Percentiles rank a stretch among this genome's conserved stretches.
Evolutionary conservation across 1,140 invertebrate genomes (phyloP).

Genomic region (Anoplolepis gracilipes): DNA sequence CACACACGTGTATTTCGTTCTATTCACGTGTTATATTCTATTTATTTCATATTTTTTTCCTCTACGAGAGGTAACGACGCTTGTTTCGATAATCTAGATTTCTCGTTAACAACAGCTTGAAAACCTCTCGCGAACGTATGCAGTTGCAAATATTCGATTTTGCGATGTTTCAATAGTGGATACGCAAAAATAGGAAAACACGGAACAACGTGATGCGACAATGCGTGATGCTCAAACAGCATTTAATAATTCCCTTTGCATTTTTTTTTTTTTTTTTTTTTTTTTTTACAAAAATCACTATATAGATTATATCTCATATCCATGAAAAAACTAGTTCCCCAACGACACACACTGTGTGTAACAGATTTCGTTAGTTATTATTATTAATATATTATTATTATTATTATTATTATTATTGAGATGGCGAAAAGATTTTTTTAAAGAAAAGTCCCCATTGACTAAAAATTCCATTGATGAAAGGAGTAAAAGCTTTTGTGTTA

Average conservation of each 20-base stretch:
- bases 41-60: conserved; percentile 43
- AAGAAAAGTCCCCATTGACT: neutral
- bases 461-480: too few species aligned
- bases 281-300: conserved; percentile 26
- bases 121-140: conserved; percentile 41
- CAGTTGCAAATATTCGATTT: conserved; percentile 56
- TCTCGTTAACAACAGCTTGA: conserved; percentile 32
- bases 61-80: conserved; percentile 30
- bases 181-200: conserved; percentile 38
- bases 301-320: neutral
- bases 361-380: neutral
- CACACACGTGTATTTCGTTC: neutral
- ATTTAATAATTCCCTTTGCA: conserved; percentile 9
- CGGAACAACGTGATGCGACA: conserved; percentile 6
- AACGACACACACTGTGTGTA: neutral
- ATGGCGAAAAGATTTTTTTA: neutral
- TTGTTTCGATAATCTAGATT: conserved; percentile 42
- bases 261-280: conserved; percentile 4
- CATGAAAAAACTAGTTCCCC: neutral
- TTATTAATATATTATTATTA: too few species aligned
- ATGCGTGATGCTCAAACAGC: neutral
- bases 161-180: conserved; percentile 44
- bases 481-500: too few species aligned
- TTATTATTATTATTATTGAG: too few species aligned
- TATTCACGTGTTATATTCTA: too few species aligned